These are phyloP conservation scores for Gymnodraco acuticeps DNA, from an alignment of 2,797 vertebrate species.

Conservation along the genomic window DNA sequence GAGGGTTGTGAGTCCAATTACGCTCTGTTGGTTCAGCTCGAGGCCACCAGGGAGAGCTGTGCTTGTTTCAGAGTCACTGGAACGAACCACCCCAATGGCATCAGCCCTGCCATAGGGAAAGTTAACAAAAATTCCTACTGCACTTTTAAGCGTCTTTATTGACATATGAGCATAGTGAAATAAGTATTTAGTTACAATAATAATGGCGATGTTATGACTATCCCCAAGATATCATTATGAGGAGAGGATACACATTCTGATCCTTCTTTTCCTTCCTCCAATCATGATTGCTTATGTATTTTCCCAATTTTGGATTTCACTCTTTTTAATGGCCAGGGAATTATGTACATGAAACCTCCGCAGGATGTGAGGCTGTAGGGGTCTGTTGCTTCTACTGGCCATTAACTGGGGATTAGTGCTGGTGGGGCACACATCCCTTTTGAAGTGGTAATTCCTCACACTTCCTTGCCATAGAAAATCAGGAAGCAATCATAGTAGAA, in stretches of 20 bases:
- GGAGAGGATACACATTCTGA: background rate
- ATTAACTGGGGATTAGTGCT: constrained; percentile 85
- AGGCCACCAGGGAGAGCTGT: constrained; percentile 82
- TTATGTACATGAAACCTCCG: constrained; percentile 71
- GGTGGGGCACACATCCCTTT: constrained; percentile 77
- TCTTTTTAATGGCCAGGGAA: constrained; percentile 54
- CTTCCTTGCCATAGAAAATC: constrained; percentile 79
- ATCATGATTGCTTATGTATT: constrained; percentile 11
- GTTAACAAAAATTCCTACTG: constrained; percentile 45
- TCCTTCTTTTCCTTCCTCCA: constrained; percentile 3
- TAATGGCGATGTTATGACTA: background rate
- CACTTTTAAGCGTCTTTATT: constrained; percentile 15
- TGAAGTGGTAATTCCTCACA: constrained; percentile 79
- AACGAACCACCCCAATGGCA: constrained; percentile 44
- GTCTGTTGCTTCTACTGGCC: constrained; percentile 78
- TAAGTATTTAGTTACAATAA: constrained; percentile 13
- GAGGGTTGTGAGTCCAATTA: constrained; percentile 72
- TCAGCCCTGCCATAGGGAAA: constrained; percentile 37
- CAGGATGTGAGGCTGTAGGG: constrained; percentile 74
- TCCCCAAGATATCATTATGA: background rate
- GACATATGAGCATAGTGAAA: background rate
- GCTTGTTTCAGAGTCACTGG: constrained; percentile 56
- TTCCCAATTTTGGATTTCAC: constrained; percentile 23
- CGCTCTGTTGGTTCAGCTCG: constrained; percentile 67
- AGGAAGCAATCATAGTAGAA: constrained; percentile 79